Percentiles rank a stretch among this genome's conserved stretches.
Evolutionary conservation across 2,888 invertebrate species (phyloP).

Genomic region (Agriotes lineatus): DNA sequence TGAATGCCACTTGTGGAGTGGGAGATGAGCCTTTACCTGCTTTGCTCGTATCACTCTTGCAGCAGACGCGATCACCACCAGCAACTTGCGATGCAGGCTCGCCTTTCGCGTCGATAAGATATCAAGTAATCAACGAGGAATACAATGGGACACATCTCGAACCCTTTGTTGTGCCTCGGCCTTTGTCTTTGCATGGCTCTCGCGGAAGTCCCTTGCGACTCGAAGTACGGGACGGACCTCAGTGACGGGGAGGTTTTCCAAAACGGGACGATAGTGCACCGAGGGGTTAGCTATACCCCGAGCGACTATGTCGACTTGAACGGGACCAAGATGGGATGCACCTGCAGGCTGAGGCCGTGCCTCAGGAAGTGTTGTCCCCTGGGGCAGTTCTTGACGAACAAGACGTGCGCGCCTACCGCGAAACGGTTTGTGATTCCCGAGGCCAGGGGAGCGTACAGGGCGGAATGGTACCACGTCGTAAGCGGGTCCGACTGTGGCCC

Average conservation of each 20-base stretch:
- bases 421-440: conserved; percentile 1
- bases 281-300: conserved; percentile 5
- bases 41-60: no score
- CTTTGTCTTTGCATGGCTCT: no score
- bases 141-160: background rate
- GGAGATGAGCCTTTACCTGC: background rate
- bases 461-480: conserved; percentile 11
- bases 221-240: conserved; percentile 16
- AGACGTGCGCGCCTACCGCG: conserved; percentile 21
- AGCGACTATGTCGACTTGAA: background rate
- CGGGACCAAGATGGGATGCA: conserved; percentile 23
- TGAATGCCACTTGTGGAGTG: background rate
- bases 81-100: no score
- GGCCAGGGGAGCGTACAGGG: background rate
- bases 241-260: conserved; percentile 17
- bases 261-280: conserved; percentile 22
- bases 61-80: no score
- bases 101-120: no score
- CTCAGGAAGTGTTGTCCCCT: conserved; percentile 37
- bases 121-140: no score
- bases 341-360: conserved; percentile 27
- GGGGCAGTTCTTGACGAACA: conserved; percentile 29
- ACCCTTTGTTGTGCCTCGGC: background rate
- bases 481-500: conserved; percentile 16
- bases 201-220: conserved; percentile 10